A percentile compares a stretch with the other conserved stretches of the same genome.
Conservation (phyloP, 1,140 invertebrate species). For the Lamellibrachia luymesi region DNA sequence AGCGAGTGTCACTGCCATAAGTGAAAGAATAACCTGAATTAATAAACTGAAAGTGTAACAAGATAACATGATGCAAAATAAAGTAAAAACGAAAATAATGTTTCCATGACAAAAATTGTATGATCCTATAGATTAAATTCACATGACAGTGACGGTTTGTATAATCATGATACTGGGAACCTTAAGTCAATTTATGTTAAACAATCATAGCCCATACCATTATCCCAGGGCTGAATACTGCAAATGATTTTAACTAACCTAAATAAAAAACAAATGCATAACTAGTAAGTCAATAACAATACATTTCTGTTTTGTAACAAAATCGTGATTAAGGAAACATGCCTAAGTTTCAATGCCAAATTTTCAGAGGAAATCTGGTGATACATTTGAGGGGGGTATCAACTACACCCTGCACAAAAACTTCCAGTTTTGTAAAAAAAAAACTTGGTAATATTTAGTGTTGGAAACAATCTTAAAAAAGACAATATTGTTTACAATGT, state of each 20-base stretch:
- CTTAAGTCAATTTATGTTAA: background rate
- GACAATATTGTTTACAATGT: too few relatives aligned
- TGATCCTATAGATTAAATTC: background rate
- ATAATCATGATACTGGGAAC: background rate
- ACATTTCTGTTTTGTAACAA: background rate
- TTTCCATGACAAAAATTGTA: background rate
- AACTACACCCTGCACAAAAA: too few relatives aligned
- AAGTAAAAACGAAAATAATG: background rate
- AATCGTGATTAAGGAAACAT: background rate
- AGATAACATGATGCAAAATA: background rate
- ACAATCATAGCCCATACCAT: background rate
- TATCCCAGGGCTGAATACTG: background rate
- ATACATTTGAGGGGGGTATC: background rate
- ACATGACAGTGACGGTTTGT: background rate
- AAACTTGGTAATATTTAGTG: too few relatives aligned
- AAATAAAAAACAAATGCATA: background rate
- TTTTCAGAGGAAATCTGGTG: background rate
- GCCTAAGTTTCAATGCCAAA: background rate
- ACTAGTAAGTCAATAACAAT: background rate
- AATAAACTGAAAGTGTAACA: background rate
- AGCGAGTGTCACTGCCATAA: background rate
- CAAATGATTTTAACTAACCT: background rate
- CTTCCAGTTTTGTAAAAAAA: too few relatives aligned
- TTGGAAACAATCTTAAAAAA: too few relatives aligned
- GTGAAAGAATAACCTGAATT: background rate